Base-by-base conservation (phyloP, 1,140 invertebrate genomes). In the Chionoecetes opilio region DNA sequence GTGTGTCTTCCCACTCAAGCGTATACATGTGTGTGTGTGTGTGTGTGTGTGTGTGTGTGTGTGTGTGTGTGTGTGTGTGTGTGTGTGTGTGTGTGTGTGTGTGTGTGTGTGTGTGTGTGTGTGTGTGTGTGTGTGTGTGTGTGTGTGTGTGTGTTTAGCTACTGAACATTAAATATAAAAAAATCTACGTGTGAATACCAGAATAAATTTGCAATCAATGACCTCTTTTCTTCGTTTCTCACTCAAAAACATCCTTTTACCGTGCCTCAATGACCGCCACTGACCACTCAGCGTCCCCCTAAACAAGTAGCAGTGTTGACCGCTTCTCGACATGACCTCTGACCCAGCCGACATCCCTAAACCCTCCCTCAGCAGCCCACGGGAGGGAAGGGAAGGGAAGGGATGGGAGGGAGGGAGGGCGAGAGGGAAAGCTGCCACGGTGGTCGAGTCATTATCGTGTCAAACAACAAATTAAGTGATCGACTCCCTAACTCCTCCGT, bases 31-130 rank as follows among this genome's bases (percentile, higher is more conserved):
- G 37, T 87, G 32, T 87, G 85, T 87, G 85, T 87, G 31, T 34
- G 85, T 38, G 85, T 87, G 37, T 34, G 85, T 87, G 85, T 34
- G 85, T 87, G 85, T 34, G 85, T 87, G 85, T 87, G 21, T 41
- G 86, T 87, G 46, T 53, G 2, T 53, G 46, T 53, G 46, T 53
- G 46, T 53, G 46, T 53, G 46, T 53, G 46, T 53, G 46, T 53
- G 46, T 53, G 46, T 53, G 46, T 53, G 46, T 53, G 46, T 53
- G 46, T 53, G 46, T 53, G 46, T 53, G 46, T 53, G 46, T 53
- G 46, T 53, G 46, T 53, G 46, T 53, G 46, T 53, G 46, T 53
- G 46, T 53, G 46, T 53, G 46, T 53, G 46, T 53, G 46, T 53
- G 46, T 53, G 46, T 53, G 46, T 53, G 46, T 53, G 2, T 53